A percentile compares a stretch with the other conserved stretches of the same genome.
phyloP scores from a whole-genome alignment of 2,888 invertebrate genomes.

The Agrochola lota region DNA sequence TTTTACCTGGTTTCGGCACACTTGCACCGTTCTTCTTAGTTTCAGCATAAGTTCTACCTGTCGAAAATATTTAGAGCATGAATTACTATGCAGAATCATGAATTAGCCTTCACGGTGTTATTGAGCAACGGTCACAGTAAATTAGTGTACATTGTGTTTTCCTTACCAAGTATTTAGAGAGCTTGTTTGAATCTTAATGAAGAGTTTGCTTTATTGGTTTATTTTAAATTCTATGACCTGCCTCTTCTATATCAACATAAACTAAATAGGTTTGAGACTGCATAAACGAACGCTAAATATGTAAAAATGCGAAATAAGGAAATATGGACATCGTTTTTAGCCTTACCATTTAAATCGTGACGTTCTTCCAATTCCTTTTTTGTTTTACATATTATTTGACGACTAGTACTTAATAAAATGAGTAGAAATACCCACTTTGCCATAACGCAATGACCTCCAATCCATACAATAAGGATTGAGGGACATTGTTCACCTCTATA shows the following conservation, averaged over 20 bases:
- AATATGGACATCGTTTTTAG: background rate
- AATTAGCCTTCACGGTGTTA: conserved; percentile 48
- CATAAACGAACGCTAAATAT: background rate
- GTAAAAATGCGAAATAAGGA: background rate
- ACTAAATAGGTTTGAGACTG: background rate
- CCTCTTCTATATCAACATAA: background rate
- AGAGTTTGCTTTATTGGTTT: background rate
- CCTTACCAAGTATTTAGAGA: conserved; percentile 47
- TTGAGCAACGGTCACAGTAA: conserved; percentile 45
- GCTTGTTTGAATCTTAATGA: conserved; percentile 44
- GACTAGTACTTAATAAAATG: background rate
- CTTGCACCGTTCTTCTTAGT: conserved; percentile 13
- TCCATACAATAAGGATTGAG: background rate
- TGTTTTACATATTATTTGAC: background rate
- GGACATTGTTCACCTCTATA: background rate
- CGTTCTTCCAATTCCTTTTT: background rate
- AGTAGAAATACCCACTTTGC: background rate
- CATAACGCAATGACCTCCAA: background rate
- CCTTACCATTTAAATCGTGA: background rate
- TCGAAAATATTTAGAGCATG: conserved; percentile 57
- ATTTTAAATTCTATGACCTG: conserved; percentile 6
- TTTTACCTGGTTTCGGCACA: conserved; percentile 9
- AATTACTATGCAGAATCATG: conserved; percentile 41
- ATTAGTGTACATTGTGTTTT: conserved; percentile 49
- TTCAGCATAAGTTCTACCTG: conserved; percentile 23